These are phyloP conservation scores for Maniola hyperantus DNA, from an alignment of 2,888 invertebrate genomes.

Conservation along the genomic window DNA sequence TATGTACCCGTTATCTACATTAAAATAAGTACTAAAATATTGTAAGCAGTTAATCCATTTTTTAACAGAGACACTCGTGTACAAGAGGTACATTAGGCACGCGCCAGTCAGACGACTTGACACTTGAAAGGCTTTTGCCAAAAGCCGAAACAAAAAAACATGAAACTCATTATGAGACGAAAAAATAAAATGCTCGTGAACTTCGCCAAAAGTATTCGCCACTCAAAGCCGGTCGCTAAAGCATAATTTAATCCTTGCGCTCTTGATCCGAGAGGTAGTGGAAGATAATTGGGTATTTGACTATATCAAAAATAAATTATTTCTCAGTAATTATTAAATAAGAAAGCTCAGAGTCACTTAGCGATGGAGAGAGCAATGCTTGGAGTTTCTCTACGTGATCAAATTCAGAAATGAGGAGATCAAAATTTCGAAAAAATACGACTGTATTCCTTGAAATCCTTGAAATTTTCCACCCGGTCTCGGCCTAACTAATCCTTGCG, in stretches of 20 bases:
- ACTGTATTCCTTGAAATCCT: no score
- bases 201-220: constrained; percentile 27
- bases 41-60: background rate
- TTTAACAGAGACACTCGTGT: background rate
- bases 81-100: background rate
- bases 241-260: constrained; percentile 29
- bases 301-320: no score
- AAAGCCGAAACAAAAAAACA: constrained; percentile 16
- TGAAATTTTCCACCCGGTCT: background rate
- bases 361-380: no score
- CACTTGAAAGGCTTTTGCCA: constrained; percentile 12
- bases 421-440: no score
- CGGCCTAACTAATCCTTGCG: background rate
- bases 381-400: no score
- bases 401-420: no score
- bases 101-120: constrained; percentile 4
- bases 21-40: no score
- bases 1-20: no score
- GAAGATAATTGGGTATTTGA: no score
- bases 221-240: constrained; percentile 26
- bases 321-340: no score
- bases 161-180: constrained; percentile 15
- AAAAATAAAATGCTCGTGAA: constrained; percentile 21
- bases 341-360: no score
- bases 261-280: constrained; percentile 11